Percentiles rank a stretch among this genome's conserved stretches.
phyloP scores from a whole-genome alignment of 2,113 vertebrate genomes.

The Chaetodon auriga region DNA sequence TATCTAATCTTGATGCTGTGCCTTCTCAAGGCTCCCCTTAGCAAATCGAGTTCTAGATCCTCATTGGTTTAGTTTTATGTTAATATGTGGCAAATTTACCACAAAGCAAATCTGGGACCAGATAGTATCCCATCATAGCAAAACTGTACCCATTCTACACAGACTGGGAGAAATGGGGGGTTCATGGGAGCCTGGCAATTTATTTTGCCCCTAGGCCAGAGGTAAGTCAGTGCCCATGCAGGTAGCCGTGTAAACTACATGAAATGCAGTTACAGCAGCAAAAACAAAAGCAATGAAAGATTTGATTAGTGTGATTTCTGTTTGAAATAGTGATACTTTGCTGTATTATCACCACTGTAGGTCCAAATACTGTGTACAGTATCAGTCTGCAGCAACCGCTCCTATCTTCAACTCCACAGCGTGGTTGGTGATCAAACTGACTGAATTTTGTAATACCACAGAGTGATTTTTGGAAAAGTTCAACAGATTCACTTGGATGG shows the following conservation, averaged over 20 bases:
- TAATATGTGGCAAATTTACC: background rate
- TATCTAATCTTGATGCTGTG: background rate
- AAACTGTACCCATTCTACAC: background rate
- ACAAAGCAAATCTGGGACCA: constrained; percentile 1
- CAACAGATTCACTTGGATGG: constrained; percentile 50
- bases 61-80: background rate
- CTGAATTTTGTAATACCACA: constrained; percentile 44
- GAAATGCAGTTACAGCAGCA: background rate
- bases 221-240: background rate
- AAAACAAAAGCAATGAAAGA: background rate
- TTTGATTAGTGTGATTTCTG: background rate
- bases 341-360: background rate
- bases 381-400: background rate
- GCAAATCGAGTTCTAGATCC: too few relatives aligned
- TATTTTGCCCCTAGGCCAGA: background rate
- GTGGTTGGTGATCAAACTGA: constrained; percentile 41
- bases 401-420: constrained; percentile 5
- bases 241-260: background rate
- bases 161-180: background rate
- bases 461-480: constrained; percentile 58
- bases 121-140: too few relatives aligned
- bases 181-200: background rate
- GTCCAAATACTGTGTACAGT: background rate
- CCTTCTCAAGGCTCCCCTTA: too few relatives aligned
- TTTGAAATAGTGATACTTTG: background rate